Percentiles rank a stretch among this genome's conserved stretches.
Conservation (phyloP, 2,888 invertebrate genomes). For the Lochmaea capreae region DNA sequence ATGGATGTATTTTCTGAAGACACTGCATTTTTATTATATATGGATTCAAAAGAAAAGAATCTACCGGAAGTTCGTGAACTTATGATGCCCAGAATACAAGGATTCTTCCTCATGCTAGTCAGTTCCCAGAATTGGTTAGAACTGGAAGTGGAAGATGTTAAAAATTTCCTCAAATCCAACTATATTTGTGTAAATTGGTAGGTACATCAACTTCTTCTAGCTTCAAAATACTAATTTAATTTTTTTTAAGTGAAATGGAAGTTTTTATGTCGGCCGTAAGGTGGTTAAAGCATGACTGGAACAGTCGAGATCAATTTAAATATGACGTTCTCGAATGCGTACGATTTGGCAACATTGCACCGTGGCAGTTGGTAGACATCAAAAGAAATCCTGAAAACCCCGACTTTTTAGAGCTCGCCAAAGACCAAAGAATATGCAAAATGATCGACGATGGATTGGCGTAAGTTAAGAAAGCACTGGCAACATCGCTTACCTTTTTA, state of each 20-base stretch:
- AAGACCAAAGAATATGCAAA: slow-evolving; percentile 76
- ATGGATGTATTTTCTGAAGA: slow-evolving; percentile 78
- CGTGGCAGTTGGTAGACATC: slow-evolving; percentile 84
- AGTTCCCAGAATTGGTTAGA: slow-evolving; percentile 80
- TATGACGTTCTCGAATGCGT: slow-evolving; percentile 77
- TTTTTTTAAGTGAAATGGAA: slow-evolving; percentile 73
- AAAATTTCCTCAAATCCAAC: slow-evolving; percentile 77
- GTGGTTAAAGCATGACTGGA: slow-evolving; percentile 82
- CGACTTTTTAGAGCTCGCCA: slow-evolving; percentile 77
- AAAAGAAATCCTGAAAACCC: slow-evolving; percentile 79
- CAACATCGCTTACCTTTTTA: too few relatives aligned
- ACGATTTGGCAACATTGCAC: slow-evolving; percentile 82
- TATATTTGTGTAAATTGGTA: slow-evolving; percentile 81
- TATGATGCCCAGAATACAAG: slow-evolving; percentile 80
- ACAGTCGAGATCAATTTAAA: slow-evolving; percentile 69
- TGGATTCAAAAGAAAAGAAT: slow-evolving; percentile 67
- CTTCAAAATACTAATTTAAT: neutral
- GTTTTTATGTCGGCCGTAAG: slow-evolving; percentile 84
- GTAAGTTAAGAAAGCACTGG: slow-evolving; percentile 66
- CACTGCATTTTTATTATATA: slow-evolving; percentile 76
- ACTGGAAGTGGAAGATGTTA: slow-evolving; percentile 74
- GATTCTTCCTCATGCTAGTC: slow-evolving; percentile 81
- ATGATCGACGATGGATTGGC: slow-evolving; percentile 85
- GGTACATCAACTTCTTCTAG: slow-evolving; percentile 36
- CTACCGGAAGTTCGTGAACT: slow-evolving; percentile 75